Evolutionary conservation across 2,888 invertebrate genomes (phyloP).

Genomic region (Himalopsyche japonica): DNA sequence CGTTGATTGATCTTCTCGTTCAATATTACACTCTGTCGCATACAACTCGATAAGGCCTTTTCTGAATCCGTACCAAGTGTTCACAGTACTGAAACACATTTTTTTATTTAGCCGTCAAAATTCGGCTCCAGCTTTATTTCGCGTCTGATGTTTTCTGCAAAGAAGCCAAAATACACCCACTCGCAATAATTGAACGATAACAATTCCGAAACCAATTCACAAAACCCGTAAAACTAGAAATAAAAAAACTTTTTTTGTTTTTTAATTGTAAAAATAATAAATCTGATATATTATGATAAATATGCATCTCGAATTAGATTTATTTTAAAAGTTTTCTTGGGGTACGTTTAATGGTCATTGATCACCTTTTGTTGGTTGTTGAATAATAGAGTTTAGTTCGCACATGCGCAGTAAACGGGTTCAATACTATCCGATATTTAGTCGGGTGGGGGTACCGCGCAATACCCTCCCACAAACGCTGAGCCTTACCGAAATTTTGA

Average conservation of each 20-base stretch:
- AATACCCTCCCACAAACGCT: neutral
- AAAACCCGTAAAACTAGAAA: neutral
- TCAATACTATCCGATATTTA: slow-evolving; percentile 11
- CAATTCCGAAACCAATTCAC: neutral
- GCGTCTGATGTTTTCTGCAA: neutral
- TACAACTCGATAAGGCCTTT: neutral
- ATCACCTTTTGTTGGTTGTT: neutral
- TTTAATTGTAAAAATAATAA: neutral
- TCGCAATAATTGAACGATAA: neutral
- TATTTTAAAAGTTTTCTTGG: too few species aligned
- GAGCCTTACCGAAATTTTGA: slow-evolving; percentile 11
- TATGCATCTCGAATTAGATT: too few species aligned
- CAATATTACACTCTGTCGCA: neutral
- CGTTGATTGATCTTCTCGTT: neutral
- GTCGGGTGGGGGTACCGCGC: slow-evolving; percentile 10
- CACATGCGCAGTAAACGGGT: neutral
- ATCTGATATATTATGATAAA: neutral
- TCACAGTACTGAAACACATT: neutral
- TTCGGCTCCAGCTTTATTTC: slow-evolving; percentile 1
- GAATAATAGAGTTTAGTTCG: neutral
- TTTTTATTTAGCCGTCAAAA: slow-evolving; percentile 1
- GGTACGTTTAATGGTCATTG: neutral
- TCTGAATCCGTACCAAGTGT: neutral
- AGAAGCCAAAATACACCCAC: neutral
- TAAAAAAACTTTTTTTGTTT: neutral